Conservation (phyloP, 1,140 invertebrate species). For the Camponotus pennsylvanicus region DNA sequence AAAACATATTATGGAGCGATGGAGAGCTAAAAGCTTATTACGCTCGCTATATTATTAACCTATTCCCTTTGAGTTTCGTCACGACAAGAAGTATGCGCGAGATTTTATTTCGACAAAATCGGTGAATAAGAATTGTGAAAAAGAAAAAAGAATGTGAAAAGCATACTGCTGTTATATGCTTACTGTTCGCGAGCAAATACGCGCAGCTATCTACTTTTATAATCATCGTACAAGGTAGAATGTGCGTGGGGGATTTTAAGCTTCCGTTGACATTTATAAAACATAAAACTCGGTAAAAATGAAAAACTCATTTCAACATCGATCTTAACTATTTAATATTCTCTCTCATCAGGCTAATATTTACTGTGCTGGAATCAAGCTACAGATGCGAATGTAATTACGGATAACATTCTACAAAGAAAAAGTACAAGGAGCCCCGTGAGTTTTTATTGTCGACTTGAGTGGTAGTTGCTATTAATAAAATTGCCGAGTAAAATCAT, state of each 20-base stretch:
- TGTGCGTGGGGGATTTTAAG: slow-evolving; percentile 29
- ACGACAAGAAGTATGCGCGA: slow-evolving; percentile 41
- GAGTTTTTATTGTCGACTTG: background rate
- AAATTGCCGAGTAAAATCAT: slow-evolving; percentile 11
- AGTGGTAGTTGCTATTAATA: slow-evolving; percentile 9
- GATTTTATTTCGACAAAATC: slow-evolving; percentile 53
- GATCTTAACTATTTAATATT: slow-evolving; percentile 58
- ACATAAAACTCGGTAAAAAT: slow-evolving; percentile 43
- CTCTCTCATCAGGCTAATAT: slow-evolving; percentile 36
- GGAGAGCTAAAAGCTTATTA: slow-evolving; percentile 43
- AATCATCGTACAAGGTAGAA: slow-evolving; percentile 42
- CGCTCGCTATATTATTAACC: slow-evolving; percentile 53
- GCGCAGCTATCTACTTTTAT: background rate
- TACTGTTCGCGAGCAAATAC: slow-evolving; percentile 38
- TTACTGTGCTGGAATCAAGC: slow-evolving; percentile 26
- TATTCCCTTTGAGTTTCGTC: slow-evolving; percentile 54
- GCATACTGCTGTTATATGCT: background rate
- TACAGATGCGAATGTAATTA: slow-evolving; percentile 43
- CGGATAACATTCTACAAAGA: slow-evolving; percentile 37
- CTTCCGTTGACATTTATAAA: slow-evolving; percentile 50
- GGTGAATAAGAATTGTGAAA: slow-evolving; percentile 35
- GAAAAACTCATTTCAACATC: slow-evolving; percentile 49
- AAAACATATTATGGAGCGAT: slow-evolving; percentile 28
- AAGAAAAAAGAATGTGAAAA: slow-evolving; percentile 32
- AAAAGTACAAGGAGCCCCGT: background rate